Conservation (phyloP, 2,113 vertebrate species). For the Isurus oxyrinchus region DNA sequence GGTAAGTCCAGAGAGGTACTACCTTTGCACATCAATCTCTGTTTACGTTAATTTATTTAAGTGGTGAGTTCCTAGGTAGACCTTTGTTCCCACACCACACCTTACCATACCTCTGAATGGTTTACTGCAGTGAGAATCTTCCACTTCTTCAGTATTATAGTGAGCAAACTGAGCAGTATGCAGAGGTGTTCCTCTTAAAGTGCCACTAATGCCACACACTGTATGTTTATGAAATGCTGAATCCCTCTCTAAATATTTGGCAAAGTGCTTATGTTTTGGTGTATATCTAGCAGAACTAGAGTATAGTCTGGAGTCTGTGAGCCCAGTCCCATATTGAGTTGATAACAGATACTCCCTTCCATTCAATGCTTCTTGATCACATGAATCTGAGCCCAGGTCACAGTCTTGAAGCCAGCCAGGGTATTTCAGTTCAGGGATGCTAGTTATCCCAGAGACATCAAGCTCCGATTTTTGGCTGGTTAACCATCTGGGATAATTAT, state of each 20-base stretch:
- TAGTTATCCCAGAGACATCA: slow-evolving; percentile 62
- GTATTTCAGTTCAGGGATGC: slow-evolving; percentile 61
- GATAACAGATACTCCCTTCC: neutral
- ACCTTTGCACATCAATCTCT: neutral
- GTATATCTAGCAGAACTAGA: neutral
- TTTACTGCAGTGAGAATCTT: neutral
- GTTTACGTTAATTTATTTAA: neutral
- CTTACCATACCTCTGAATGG: slow-evolving; percentile 23
- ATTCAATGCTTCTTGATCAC: neutral
- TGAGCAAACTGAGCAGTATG: neutral
- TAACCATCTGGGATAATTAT: slow-evolving; percentile 66
- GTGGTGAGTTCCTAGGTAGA: neutral
- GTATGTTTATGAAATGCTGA: neutral
- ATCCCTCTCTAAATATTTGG: neutral
- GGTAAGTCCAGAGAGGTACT: neutral
- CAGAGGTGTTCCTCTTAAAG: neutral
- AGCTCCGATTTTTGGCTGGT: slow-evolving; percentile 64
- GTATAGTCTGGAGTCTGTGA: neutral
- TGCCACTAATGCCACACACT: too few relatives aligned
- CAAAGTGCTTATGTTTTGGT: neutral
- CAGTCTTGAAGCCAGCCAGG: slow-evolving; percentile 59
- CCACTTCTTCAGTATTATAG: neutral
- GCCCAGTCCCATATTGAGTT: neutral
- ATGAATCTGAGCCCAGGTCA: slow-evolving; percentile 46
- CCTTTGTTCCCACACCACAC: neutral